Evolutionary conservation across 2,113 vertebrate species (phyloP).

Genomic region (Albula goreensis): DNA sequence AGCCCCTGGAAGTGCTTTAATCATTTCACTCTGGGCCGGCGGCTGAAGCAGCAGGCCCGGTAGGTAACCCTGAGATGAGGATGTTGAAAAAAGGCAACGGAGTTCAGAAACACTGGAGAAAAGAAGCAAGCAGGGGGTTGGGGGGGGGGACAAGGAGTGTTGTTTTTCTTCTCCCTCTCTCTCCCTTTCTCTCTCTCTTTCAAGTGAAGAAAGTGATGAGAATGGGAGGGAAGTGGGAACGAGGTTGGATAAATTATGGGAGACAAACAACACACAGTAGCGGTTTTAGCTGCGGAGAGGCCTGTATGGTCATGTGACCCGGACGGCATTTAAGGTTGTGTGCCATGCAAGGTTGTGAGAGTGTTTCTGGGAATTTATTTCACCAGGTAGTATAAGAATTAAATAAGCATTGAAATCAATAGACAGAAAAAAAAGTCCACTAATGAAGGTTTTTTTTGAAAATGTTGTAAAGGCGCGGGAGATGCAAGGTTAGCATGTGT

Average conservation of each 20-base stretch:
- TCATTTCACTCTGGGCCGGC: constrained; percentile 36
- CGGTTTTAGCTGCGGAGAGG: too few species aligned
- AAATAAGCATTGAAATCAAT: too few species aligned
- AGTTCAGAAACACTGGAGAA: constrained; percentile 18
- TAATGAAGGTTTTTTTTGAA: too few species aligned
- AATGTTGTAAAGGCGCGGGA: too few species aligned
- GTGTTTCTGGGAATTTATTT: too few species aligned
- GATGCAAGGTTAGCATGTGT: too few species aligned
- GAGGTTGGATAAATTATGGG: neutral
- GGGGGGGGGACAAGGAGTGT: neutral
- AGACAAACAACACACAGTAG: neutral
- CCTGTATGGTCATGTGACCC: too few species aligned
- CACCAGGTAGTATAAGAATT: too few species aligned
- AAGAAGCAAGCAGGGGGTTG: neutral
- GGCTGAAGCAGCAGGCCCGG: constrained; percentile 28
- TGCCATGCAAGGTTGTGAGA: too few species aligned
- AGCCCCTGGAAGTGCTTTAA: constrained; percentile 43
- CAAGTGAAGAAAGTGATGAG: neutral
- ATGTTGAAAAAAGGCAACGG: constrained; percentile 19
- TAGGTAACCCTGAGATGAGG: constrained; percentile 35
- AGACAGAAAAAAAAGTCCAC: too few species aligned
- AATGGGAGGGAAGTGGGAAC: constrained; percentile 6
- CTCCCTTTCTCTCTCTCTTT: neutral
- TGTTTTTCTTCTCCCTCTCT: neutral
- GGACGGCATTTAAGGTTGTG: too few species aligned